Evolutionary conservation across 1,140 invertebrate genomes (phyloP).

Genomic region (Argopecten irradians): DNA sequence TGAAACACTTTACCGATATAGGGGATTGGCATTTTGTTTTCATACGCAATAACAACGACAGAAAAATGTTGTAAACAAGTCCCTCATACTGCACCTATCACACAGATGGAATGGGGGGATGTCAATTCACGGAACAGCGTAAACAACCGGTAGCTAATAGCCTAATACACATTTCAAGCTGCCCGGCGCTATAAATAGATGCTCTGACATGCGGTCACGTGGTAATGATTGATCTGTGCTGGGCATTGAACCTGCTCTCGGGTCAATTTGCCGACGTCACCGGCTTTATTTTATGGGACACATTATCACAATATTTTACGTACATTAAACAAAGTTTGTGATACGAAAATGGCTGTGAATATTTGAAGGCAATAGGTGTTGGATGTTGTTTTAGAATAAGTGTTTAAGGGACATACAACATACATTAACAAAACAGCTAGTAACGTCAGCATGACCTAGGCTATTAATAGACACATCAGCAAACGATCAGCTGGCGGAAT

Average conservation of each 20-base stretch:
- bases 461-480: not conserved
- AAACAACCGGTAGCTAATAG: conserved; percentile 11
- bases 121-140: not conserved
- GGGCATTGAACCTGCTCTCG: not conserved
- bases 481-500: not conserved
- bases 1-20: too few species aligned
- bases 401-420: too few species aligned
- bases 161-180: not conserved
- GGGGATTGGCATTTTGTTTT: not conserved
- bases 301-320: too few species aligned
- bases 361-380: too few species aligned
- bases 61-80: not conserved
- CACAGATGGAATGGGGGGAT: not conserved
- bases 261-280: conserved; percentile 10
- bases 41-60: not conserved
- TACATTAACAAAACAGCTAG: not conserved
- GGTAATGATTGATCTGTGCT: conserved; percentile 7
- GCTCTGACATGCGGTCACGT: not conserved
- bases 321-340: too few species aligned
- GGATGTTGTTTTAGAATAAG: too few species aligned
- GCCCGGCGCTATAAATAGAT: not conserved
- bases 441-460: conserved; percentile 1
- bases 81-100: not conserved
- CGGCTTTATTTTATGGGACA: not conserved
- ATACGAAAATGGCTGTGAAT: too few species aligned